Evolutionary conservation across 2,888 invertebrate species (phyloP), one percentile per base, ranked within the genome.

Genomic region (Cremastinae sp.): DNA sequence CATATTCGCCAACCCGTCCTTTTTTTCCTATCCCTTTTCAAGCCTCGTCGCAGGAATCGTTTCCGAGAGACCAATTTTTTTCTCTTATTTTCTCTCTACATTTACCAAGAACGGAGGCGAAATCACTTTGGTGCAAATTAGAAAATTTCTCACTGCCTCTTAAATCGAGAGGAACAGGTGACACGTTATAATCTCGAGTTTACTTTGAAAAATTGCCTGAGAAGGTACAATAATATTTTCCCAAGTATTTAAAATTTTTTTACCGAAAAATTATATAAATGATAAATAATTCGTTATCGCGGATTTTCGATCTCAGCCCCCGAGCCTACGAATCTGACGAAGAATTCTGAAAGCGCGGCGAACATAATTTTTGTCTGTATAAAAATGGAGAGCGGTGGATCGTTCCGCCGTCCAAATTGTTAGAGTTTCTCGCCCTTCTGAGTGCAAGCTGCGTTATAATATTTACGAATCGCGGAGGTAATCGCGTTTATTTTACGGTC

Each of bases 41-140:
- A 28, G 28, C 28, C 28, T 28, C 28, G 28, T 28, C 28, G 28
- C 28, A n/a, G 28, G 28, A 28, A 28, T 3, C 28, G 28, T 28
- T 51, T 51, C 45, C 70, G 53, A 18, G 39, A 35, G 43, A 18
- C 39, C 8, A 37, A 14, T n/a, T 53, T 49, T 56, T 62, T 68
- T 35, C 51, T 35, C 16, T 53, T 10, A 22, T 16, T 51, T 10
- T 18, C 10, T 10, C 53, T 35, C 59, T 49, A 49, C 16, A 14
- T 16, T 18, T 35, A 28, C 12, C 14, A n/a, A 58, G 37, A 43
- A 55, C 35, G 55, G 64, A 18, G 16, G 14, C 49, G 16, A 69
- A 74, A 64, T 70, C 43, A 49, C 74, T 45, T 43, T 51, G 62
- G 39, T 41, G 28, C 39, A 65, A 75, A 75, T 70, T 75, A 61